Conservation (phyloP, 2,797 vertebrate genomes). For the Sebastes iracundus region DNA sequence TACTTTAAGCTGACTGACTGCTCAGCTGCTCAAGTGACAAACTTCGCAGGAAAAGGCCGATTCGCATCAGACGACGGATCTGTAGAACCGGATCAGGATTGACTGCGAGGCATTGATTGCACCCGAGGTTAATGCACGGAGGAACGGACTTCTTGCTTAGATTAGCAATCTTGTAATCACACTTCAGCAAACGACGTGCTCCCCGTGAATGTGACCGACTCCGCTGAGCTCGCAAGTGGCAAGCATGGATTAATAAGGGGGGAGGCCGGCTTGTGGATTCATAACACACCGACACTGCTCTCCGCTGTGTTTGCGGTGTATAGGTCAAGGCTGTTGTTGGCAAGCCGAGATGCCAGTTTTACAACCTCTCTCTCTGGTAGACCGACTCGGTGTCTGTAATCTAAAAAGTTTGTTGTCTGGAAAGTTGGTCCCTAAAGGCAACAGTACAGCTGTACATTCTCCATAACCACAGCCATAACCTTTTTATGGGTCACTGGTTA, state of each 20-base stretch:
- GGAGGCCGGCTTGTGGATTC: constrained; percentile 35
- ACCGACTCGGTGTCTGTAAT: constrained; percentile 43
- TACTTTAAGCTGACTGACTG: background rate
- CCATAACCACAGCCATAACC: constrained; percentile 8
- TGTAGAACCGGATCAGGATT: background rate
- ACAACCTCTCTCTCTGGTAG: constrained; percentile 32
- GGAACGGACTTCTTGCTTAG: constrained; percentile 34
- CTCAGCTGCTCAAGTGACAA: constrained; percentile 2
- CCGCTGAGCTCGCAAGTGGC: constrained; percentile 12
- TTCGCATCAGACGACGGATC: constrained; percentile 11
- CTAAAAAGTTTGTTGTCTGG: constrained; percentile 55
- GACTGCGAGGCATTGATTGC: background rate
- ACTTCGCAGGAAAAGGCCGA: background rate
- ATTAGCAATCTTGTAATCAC: constrained; percentile 31
- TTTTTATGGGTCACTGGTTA: constrained; percentile 29
- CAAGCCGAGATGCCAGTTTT: constrained; percentile 19
- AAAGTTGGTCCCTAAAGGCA: constrained; percentile 48
- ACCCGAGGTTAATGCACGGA: constrained; percentile 13
- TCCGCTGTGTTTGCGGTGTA: constrained; percentile 38
- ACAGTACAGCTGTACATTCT: constrained; percentile 15
- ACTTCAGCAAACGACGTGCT: background rate
- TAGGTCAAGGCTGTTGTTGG: constrained; percentile 59
- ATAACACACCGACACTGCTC: constrained; percentile 22
- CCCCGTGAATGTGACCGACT: constrained; percentile 3
- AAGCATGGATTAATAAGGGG: constrained; percentile 39